Base-by-base conservation (phyloP, 2,888 invertebrate genomes). In the Cerastoderma edule region DNA sequence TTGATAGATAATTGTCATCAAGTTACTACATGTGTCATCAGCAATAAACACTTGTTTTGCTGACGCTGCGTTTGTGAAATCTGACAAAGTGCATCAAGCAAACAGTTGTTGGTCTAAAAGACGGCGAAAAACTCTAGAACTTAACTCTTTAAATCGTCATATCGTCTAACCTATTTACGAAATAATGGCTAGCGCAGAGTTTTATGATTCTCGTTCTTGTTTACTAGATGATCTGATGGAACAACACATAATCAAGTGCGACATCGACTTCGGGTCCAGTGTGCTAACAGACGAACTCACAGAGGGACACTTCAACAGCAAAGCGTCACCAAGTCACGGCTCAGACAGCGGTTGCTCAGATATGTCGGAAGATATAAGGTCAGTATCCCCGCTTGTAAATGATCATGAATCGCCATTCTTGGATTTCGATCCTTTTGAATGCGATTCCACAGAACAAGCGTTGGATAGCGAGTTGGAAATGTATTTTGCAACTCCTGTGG, bases 311-410 rank as follows among this genome's bases (percentile, higher is more conserved):
- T 24, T 60, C 24, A 33, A 60, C 24, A 60, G 24, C 27, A 83
- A 85, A 63, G 77, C 68, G 22, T 89, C 89, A 0, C 89, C 89
- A 22, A 87, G 86, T 74, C 88, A 89, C 75, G 84, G 87, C 71
- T 87, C 89, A 6, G 89, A 89, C 79, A 89, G 89, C 68, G 89
- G 89, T 6, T 76, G 86, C 46, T 87, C 88, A 22, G 85, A 83
- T 22, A 83, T 83, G 77, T 70, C 72, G 27, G 75, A 73, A 30
- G 68, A 67, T 60, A 44, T 63, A 22, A 70, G 70, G 69, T 80
- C 80, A 72, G 77, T 80, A 70, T 74, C 74, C 24, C 80, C 80
- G n/a, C n/a, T n/a, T n/a, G n/a, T n/a, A n/a, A n/a, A n/a, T n/a
- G n/a, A n/a, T n/a, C n/a, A 67, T 63, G 24, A 53, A 22, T 46